Evolutionary conservation across 2,888 invertebrate species (phyloP).

Genomic region (Nasonovia ribisnigri): DNA sequence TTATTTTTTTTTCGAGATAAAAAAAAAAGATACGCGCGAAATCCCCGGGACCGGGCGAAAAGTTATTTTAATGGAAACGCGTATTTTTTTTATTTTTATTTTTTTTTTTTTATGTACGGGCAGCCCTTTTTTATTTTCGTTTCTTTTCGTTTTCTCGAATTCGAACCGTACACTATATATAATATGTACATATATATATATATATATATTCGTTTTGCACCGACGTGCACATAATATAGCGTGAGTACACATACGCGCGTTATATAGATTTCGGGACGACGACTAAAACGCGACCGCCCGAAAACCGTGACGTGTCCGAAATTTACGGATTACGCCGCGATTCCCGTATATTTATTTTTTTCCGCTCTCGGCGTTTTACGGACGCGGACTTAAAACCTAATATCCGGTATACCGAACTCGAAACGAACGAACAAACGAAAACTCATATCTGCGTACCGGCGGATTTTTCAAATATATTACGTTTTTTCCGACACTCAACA

Average conservation of each 20-base stretch:
- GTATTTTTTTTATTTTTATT: slow-evolving; percentile 16
- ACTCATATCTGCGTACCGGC: neutral
- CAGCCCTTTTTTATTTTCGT: slow-evolving; percentile 10
- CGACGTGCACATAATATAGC: neutral
- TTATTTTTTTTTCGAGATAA: slow-evolving; percentile 40
- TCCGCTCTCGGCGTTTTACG: neutral
- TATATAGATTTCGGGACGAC: neutral
- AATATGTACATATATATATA: too few relatives aligned
- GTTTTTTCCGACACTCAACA: neutral
- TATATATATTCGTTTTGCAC: neutral
- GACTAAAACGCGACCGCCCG: neutral
- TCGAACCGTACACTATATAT: neutral
- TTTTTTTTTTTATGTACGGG: neutral
- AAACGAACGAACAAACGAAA: neutral
- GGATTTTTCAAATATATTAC: neutral
- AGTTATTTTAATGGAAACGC: slow-evolving; percentile 61
- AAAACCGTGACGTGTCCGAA: neutral
- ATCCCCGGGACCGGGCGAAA: slow-evolving; percentile 40
- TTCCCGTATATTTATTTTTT: neutral
- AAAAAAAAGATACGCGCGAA: slow-evolving; percentile 55
- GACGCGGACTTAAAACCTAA: neutral
- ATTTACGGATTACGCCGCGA: neutral
- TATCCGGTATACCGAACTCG: neutral
- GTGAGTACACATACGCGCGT: neutral
- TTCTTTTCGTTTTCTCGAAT: slow-evolving; percentile 11